phyloP scores from a whole-genome alignment of 2,888 invertebrate species.

The Tinea pellionella region DNA sequence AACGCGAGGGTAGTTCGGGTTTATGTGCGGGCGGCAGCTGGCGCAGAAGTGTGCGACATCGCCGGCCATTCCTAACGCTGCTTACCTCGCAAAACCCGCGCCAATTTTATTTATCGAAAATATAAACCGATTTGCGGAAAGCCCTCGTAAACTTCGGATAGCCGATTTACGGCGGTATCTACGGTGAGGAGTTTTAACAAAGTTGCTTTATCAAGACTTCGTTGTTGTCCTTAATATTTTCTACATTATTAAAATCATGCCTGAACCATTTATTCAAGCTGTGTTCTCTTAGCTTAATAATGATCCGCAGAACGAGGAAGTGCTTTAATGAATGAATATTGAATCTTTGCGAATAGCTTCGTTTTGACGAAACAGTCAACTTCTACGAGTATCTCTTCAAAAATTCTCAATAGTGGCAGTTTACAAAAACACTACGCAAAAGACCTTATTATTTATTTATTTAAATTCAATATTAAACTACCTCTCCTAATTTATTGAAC shows the following conservation, averaged over 20 bases:
- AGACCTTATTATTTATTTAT: too few species aligned
- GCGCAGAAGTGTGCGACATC: slow-evolving; percentile 28
- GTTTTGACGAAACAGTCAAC: too few species aligned
- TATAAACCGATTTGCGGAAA: slow-evolving; percentile 69
- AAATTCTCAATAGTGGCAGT: too few species aligned
- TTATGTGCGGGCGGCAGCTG: slow-evolving; percentile 63
- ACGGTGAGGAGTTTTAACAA: slow-evolving; percentile 60
- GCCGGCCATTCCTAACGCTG: slow-evolving; percentile 63
- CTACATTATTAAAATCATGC: background rate
- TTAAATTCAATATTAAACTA: too few species aligned
- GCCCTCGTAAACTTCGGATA: slow-evolving; percentile 62
- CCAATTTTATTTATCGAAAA: slow-evolving; percentile 71
- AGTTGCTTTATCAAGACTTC: slow-evolving; percentile 56
- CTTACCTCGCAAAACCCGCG: slow-evolving; percentile 69
- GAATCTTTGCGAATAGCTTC: too few species aligned
- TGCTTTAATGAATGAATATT: too few species aligned
- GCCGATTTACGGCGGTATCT: slow-evolving; percentile 65
- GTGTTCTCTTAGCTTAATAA: too few species aligned
- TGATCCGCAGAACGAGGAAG: too few species aligned
- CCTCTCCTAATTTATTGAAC: too few species aligned
- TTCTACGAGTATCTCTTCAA: too few species aligned
- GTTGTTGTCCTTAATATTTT: slow-evolving; percentile 23
- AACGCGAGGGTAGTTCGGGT: slow-evolving; percentile 64
- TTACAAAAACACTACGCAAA: too few species aligned
- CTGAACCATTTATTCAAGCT: background rate